Percentiles rank a stretch among this genome's conserved stretches.
Evolutionary conservation across 35 echinoderm and acorn worm species (phyloP).

Genomic region (Strongylocentrotus purpuratus): DNA sequence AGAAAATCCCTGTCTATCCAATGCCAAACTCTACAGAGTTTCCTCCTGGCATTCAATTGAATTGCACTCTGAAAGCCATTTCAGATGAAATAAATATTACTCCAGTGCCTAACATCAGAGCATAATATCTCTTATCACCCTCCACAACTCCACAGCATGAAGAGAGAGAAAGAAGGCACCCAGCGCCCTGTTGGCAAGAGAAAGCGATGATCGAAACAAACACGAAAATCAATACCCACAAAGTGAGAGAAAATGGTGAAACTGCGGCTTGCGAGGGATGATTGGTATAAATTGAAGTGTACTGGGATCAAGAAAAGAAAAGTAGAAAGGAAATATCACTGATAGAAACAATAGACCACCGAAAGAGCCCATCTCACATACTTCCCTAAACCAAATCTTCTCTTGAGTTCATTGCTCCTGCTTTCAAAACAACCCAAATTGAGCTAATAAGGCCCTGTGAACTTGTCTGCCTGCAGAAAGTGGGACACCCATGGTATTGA

Average conservation of each 20-base stretch:
- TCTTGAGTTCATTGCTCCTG: conserved; percentile 39
- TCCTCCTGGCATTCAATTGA: neutral
- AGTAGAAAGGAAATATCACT: conserved; percentile 1
- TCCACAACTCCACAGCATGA: neutral
- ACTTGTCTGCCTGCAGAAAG: conserved; percentile 11
- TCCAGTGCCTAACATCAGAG: neutral
- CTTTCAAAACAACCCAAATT: conserved; percentile 52
- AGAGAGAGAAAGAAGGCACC: conserved; percentile 9
- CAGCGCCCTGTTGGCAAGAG: neutral
- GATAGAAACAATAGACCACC: conserved; percentile 43
- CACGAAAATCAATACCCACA: conserved; percentile 30
- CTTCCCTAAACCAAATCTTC: conserved; percentile 18
- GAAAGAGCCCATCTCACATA: neutral
- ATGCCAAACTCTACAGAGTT: neutral
- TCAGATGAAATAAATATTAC: conserved; percentile 32
- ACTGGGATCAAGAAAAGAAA: neutral
- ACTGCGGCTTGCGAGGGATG: neutral
- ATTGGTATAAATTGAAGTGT: conserved; percentile 20
- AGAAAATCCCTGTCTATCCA: neutral
- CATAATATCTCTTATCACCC: conserved; percentile 27
- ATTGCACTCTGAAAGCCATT: conserved; percentile 40
- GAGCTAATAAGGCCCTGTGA: conserved; percentile 49
- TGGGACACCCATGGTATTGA: conserved; percentile 39
- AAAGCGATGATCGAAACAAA: conserved; percentile 38
- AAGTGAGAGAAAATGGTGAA: conserved; percentile 21